A percentile compares a stretch with the other conserved stretches of the same genome.
Conservation (phyloP, 2,113 vertebrate species). For the Tychaedon coryphoeus region DNA sequence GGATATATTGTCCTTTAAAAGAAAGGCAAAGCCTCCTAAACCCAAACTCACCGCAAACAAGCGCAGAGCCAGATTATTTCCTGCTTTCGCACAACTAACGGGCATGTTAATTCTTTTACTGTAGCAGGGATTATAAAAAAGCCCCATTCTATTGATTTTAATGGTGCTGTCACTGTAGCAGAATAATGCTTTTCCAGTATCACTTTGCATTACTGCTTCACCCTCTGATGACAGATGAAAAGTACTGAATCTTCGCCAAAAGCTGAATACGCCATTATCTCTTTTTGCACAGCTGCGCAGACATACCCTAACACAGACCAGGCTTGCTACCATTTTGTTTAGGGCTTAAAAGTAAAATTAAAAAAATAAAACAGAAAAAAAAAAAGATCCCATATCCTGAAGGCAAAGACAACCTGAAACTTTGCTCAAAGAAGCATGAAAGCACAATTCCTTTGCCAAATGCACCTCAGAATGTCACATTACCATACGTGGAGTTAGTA, state of each 20-base stretch:
- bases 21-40: constrained; percentile 18
- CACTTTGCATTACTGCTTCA: constrained; percentile 49
- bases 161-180: constrained; percentile 45
- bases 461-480: constrained; percentile 32
- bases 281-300: constrained; percentile 57
- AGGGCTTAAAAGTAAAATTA: background rate
- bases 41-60: background rate
- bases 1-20: background rate
- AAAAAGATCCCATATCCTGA: background rate
- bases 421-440: constrained; percentile 59
- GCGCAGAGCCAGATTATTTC: background rate
- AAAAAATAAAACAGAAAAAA: too few relatives aligned
- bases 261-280: constrained; percentile 70
- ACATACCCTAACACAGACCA: background rate
- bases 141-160: constrained; percentile 30
- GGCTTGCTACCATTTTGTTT: constrained; percentile 33
- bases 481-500: constrained; percentile 16
- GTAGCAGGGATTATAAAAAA: constrained; percentile 28
- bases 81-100: background rate
- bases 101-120: constrained; percentile 38
- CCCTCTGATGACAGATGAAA: constrained; percentile 63
- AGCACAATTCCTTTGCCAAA: constrained; percentile 20
- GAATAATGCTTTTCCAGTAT: constrained; percentile 51
- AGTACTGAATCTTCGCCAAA: constrained; percentile 65
- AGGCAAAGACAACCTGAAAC: constrained; percentile 58